These are phyloP conservation scores for Cabera pusaria DNA, from an alignment of 2,888 invertebrate species.

Conservation along the genomic window DNA sequence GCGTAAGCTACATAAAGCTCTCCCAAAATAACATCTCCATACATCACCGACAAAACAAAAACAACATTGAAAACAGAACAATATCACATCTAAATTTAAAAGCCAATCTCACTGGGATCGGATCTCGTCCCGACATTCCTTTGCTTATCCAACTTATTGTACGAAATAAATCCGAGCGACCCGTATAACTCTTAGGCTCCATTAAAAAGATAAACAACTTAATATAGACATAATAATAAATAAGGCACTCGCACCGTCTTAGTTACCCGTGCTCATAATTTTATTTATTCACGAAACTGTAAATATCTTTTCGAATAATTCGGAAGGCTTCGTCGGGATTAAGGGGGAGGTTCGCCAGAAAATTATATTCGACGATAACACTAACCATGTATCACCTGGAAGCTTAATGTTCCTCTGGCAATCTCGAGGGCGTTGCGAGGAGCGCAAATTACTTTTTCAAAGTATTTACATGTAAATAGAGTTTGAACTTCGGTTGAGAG, in stretches of 20 bases:
- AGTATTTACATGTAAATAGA: conserved; percentile 84
- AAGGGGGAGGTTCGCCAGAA: conserved; percentile 80
- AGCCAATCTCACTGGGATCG: conserved; percentile 74
- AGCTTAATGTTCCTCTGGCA: conserved; percentile 81
- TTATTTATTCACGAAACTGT: conserved; percentile 82
- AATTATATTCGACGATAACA: conserved; percentile 84
- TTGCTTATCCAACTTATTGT: conserved; percentile 72
- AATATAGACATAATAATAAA: conserved; percentile 82
- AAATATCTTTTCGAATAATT: conserved; percentile 82
- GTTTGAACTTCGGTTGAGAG: conserved; percentile 47
- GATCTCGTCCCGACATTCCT: conserved; percentile 64
- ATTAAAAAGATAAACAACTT: conserved; percentile 84
- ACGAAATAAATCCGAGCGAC: conserved; percentile 73
- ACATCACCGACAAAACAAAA: conserved; percentile 39
- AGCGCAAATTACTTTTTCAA: conserved; percentile 82
- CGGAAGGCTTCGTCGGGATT: conserved; percentile 81
- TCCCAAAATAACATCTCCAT: conserved; percentile 22
- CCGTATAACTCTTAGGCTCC: conserved; percentile 76
- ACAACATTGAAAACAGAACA: conserved; percentile 50
- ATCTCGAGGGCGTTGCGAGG: conserved; percentile 79
- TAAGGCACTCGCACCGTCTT: conserved; percentile 64
- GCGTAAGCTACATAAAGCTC: too few species aligned
- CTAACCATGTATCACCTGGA: conserved; percentile 84
- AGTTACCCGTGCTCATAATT: conserved; percentile 76
- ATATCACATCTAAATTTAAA: conserved; percentile 79